These are phyloP conservation scores for Pandemis cinnamomeana DNA, from an alignment of 2,888 invertebrate species.

Conservation along the genomic window DNA sequence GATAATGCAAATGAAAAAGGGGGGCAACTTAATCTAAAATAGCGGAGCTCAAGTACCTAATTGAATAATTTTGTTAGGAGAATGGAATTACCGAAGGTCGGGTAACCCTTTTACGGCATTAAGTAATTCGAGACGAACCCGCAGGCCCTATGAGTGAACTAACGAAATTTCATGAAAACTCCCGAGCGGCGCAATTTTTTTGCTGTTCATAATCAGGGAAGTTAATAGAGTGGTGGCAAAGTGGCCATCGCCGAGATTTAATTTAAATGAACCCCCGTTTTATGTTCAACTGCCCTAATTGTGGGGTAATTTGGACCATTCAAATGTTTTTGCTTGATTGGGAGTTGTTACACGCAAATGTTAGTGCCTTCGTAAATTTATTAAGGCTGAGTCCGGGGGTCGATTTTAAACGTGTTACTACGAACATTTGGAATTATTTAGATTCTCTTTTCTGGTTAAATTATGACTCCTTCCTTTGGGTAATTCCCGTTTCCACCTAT, in stretches of 20 bases:
- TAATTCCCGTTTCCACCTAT: no score
- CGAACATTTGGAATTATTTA: no score
- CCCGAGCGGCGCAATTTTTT: conserved; percentile 29
- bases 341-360: not conserved
- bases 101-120: conserved; percentile 61
- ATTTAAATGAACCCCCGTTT: conserved; percentile 29
- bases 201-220: conserved; percentile 25
- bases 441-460: no score
- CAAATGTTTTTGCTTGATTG: conserved; percentile 1
- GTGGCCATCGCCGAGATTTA: conserved; percentile 22
- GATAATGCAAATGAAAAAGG: conserved; percentile 69
- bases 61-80: conserved; percentile 75
- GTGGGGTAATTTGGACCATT: not conserved
- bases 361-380: not conserved
- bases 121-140: conserved; percentile 54
- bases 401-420: no score
- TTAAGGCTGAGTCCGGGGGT: no score
- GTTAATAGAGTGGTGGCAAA: conserved; percentile 14
- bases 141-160: conserved; percentile 22
- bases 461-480: no score
- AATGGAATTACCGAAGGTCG: conserved; percentile 59
- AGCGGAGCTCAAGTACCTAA: conserved; percentile 66
- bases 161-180: conserved; percentile 29
- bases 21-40: conserved; percentile 63
- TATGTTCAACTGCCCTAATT: conserved; percentile 1